Base-by-base conservation (phyloP, 1,140 invertebrate species). In the Euwallacea fornicatus region DNA sequence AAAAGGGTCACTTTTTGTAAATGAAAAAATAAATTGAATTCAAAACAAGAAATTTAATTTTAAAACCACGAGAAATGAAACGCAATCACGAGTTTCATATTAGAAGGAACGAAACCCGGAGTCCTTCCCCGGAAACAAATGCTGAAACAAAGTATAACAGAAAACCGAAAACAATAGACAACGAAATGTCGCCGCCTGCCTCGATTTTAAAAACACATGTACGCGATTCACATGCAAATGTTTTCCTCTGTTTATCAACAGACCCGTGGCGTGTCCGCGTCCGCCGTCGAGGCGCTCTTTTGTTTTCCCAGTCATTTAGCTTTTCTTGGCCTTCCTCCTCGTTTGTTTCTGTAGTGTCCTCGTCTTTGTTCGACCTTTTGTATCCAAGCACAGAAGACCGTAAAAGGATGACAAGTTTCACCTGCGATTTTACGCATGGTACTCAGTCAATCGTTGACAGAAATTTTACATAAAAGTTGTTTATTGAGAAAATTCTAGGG, bases 181-280 rank as follows among this genome's bases (percentile, higher is more conserved):
- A 33, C 66, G 58, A 62, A 69, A 61, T 55, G 56, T 62, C 56
- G 58, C 43, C 69, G 55, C 73, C 66, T 68, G 66, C 10, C 66
- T 68, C 56, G 66, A 70, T 74, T 74, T 74, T 73, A 77, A 77
- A 77, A 77, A 76, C 76, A 75, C 76, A 77, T 76, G 73, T 76
- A 76, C 70, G 67, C 68, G 76, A 77, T 77, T 77, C 75, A 77
- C 67, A 77, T 77, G 76, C 75, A 77, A 77, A 77, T 77, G 72
- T 73, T 74, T 76, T 76, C 72, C 73, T 73, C 72, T 69, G 75
- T 77, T 77, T 77, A 77, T 77, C 76, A 77, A 77, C 75, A 67
- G 76, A 50, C 65, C 70, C 47, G 69, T 33, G 60, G 64, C 67
- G 67, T 58, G 63, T 66, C 46, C 68, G 10, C 67, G 71, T 73